Evolutionary conservation across 2,888 invertebrate genomes (phyloP).

Genomic region (Ceramica pisi): DNA sequence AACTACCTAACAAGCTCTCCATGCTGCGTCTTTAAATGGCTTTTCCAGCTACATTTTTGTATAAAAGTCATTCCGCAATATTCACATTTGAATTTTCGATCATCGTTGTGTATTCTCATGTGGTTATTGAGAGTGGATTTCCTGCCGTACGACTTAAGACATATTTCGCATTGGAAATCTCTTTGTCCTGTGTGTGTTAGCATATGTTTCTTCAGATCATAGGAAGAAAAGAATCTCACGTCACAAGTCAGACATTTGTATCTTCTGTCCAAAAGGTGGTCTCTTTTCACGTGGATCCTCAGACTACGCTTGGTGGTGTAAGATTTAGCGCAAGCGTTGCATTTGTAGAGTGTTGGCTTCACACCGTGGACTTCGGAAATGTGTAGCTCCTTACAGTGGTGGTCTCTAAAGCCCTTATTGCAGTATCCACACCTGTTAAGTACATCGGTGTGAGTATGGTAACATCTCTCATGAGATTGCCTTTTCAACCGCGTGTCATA

Average conservation of each 20-base stretch:
- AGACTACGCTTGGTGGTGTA: conserved; percentile 38
- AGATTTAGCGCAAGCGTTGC: conserved; percentile 48
- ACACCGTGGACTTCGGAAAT: conserved; percentile 40
- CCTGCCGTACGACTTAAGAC: conserved; percentile 75
- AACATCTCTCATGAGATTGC: conserved; percentile 73
- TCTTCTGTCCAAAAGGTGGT: conserved; percentile 68
- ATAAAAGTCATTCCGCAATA: conserved; percentile 67
- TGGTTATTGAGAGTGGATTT: conserved; percentile 77
- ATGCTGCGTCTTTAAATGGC: conserved; percentile 74
- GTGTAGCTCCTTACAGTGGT: conserved; percentile 32
- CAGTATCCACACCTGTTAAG: conserved; percentile 72
- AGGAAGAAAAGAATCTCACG: conserved; percentile 62
- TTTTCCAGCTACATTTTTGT: conserved; percentile 70
- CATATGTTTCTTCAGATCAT: conserved; percentile 78
- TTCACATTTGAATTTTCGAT: conserved; percentile 66
- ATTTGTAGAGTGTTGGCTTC: conserved; percentile 16
- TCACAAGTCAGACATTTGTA: conserved; percentile 70
- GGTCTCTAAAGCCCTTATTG: conserved; percentile 66
- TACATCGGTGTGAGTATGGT: conserved; percentile 31
- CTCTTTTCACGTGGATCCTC: conserved; percentile 44
- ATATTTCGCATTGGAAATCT: conserved; percentile 80
- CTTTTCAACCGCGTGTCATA: conserved; percentile 75
- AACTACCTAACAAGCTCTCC: conserved; percentile 10
- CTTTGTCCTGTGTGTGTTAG: conserved; percentile 82
- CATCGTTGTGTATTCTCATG: conserved; percentile 74